Percentiles rank a stretch among this genome's conserved stretches.
These are phyloP conservation scores for Manis javanica DNA, from an alignment of 2,797 vertebrate species.

Conservation along the genomic window DNA sequence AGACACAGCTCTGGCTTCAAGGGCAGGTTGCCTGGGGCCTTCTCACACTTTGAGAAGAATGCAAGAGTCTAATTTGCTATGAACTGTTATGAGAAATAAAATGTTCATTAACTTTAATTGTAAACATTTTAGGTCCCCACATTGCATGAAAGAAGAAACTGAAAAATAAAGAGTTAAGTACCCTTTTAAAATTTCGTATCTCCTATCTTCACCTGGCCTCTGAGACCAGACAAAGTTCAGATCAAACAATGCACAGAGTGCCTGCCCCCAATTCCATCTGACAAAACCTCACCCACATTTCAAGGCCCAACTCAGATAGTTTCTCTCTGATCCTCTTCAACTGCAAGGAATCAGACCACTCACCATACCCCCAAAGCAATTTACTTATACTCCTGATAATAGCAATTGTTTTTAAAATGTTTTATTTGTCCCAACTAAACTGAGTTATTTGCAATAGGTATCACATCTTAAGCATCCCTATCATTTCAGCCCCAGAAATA, in stretches of 20 bases:
- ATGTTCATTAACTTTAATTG: slow-evolving; percentile 85
- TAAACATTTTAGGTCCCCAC: slow-evolving; percentile 82
- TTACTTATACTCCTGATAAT: not conserved
- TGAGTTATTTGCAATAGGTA: not conserved
- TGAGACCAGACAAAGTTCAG: slow-evolving; percentile 71
- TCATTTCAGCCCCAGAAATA: not conserved
- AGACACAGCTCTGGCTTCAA: not conserved
- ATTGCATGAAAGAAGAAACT: slow-evolving; percentile 82
- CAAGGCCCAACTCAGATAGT: not conserved
- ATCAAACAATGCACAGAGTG: not conserved
- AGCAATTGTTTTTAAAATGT: not conserved
- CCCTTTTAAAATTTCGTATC: slow-evolving; percentile 81
- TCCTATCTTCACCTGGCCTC: slow-evolving; percentile 76
- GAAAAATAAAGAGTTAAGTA: slow-evolving; percentile 84
- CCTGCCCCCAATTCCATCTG: too few species aligned
- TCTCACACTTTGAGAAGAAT: slow-evolving; percentile 72
- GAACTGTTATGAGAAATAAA: slow-evolving; percentile 83
- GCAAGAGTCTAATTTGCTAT: slow-evolving; percentile 81
- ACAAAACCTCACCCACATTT: not conserved
- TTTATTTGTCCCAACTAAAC: not conserved
- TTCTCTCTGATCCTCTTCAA: not conserved
- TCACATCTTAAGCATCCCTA: not conserved
- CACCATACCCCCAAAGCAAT: not conserved
- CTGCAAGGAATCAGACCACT: not conserved
- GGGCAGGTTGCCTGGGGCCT: slow-evolving; percentile 38